These are phyloP conservation scores for Baccha elongata DNA, from an alignment of 2,888 invertebrate genomes.

Conservation along the genomic window DNA sequence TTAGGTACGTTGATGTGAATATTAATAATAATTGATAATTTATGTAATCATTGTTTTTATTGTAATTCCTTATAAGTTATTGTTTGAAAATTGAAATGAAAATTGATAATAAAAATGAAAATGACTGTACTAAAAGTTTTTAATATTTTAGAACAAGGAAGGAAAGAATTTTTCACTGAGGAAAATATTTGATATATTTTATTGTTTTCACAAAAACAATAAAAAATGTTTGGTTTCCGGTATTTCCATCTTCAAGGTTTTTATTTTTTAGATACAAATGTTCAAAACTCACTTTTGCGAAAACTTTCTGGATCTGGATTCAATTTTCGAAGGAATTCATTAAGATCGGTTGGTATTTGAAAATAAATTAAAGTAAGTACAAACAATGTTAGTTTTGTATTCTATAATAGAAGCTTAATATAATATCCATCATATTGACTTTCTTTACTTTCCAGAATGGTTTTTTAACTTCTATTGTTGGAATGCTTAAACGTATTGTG, in stretches of 20 bases:
- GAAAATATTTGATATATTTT: neutral
- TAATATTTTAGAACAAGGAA: too few relatives aligned
- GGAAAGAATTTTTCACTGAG: too few relatives aligned
- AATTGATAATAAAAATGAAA: neutral
- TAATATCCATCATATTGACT: too few relatives aligned
- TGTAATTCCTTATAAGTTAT: neutral
- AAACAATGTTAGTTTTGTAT: constrained; percentile 1
- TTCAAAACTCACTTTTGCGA: neutral
- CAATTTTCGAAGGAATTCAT: neutral
- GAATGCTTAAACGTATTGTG: too few relatives aligned
- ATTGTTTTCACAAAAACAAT: neutral
- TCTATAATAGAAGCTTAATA: too few relatives aligned
- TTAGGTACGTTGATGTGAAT: neutral
- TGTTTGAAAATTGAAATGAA: neutral
- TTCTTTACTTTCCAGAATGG: too few relatives aligned
- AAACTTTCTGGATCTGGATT: neutral
- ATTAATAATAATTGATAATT: neutral
- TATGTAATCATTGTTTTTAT: neutral
- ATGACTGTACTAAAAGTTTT: neutral
- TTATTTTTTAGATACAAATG: neutral
- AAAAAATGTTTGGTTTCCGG: neutral
- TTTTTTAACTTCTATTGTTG: too few relatives aligned
- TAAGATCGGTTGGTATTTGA: neutral
- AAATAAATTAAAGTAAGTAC: neutral
- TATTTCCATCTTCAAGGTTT: neutral